Base-by-base conservation (phyloP, 1,140 invertebrate genomes). In the Anagrus nilaparvatae region DNA sequence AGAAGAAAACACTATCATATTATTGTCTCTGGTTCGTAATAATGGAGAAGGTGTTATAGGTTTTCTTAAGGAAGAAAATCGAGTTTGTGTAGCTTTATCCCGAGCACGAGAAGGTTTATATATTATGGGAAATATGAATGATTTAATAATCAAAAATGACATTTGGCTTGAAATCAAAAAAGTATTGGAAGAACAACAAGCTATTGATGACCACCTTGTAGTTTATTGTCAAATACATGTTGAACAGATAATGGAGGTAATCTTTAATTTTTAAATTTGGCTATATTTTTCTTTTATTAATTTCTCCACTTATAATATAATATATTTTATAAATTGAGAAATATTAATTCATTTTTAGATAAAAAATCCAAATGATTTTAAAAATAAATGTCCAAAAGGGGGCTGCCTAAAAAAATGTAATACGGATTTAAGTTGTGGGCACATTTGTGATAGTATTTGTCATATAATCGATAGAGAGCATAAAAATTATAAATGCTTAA, bases 1-100 rank as follows among this genome's bases (percentile, higher is more conserved):
- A 2, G 81, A 90, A 60, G 88, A 93, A 62, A 83, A 78, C 27
- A 78, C 87, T 48, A 87, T 93, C 20, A 81, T 92, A 41, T 55
- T 93, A 3, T 55, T 92, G 9, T 91, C 88, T 0, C 63, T 92
- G 3, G 87, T 93, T 0, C 67, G 88, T 43, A 88, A 79, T 57
- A 83, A 84, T 53, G 45, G 59, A 6, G 63, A 77, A 5, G 70
- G 70, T n/a, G 74, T 71, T 20, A 78, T 89, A 53, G 88, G 88
- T 4, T 93, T 90, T 65, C 60, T 91, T 5, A 73, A 71, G 16
- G 76, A 70, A 30, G 69, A 77, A 35, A 92, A 91, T 65, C 67
- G 88, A 40, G 73, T 91, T 27, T 40, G 38, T 20, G 38, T 40
- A 4, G 38, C 87, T 6, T 62, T 92, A 7, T 90, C 87, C 0